Evolutionary conservation across 2,888 invertebrate species (phyloP).

Genomic region (Heliconius ismenius): DNA sequence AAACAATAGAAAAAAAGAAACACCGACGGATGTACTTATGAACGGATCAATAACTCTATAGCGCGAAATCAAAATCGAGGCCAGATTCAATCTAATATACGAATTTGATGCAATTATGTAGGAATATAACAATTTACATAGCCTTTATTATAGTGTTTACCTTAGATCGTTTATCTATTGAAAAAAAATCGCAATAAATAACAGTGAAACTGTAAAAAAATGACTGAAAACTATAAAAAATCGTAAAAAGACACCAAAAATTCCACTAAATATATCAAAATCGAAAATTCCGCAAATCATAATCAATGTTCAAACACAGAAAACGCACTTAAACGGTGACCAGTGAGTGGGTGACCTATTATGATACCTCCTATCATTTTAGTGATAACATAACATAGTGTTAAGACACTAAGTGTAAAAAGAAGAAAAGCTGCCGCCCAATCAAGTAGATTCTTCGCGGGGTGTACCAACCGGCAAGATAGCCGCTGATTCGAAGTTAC

Average conservation of each 20-base stretch:
- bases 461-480: conserved; percentile 69
- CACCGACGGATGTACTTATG: conserved; percentile 35
- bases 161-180: background rate
- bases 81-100: conserved; percentile 30
- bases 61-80: conserved; percentile 38
- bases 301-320: background rate
- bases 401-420: background rate
- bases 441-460: conserved; percentile 44
- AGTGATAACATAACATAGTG: conserved; percentile 12
- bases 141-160: conserved; percentile 2
- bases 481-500: conserved; percentile 76
- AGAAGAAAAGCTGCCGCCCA: conserved; percentile 54
- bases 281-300: background rate
- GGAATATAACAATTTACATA: conserved; percentile 19
- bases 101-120: conserved; percentile 26
- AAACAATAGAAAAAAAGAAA: conserved; percentile 16
- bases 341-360: conserved; percentile 3
- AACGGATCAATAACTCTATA: conserved; percentile 37
- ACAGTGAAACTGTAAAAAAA: background rate
- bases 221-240: background rate
- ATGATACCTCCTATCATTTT: background rate
- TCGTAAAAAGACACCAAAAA: background rate
- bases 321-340: background rate
- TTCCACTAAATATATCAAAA: background rate
- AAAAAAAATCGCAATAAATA: background rate